A percentile compares a stretch with the other conserved stretches of the same genome.
Conservation (phyloP, 2,888 invertebrate species). For the Tortrix viridana region DNA sequence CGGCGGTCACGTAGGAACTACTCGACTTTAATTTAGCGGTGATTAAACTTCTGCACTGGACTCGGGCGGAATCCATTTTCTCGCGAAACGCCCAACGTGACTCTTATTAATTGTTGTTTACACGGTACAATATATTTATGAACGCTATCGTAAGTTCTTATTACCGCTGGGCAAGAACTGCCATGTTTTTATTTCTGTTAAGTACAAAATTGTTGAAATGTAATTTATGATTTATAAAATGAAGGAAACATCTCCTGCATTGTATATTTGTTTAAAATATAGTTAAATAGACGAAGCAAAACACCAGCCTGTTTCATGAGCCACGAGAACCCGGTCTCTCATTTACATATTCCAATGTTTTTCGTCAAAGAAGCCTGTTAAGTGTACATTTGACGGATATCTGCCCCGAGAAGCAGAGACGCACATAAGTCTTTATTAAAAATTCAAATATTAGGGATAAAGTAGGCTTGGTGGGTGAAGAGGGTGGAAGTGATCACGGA, state of each 20-base stretch:
- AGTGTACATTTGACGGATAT: slow-evolving; percentile 39
- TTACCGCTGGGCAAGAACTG: not conserved
- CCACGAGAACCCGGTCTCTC: slow-evolving; percentile 16
- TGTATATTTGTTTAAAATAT: not conserved
- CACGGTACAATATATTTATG: slow-evolving; percentile 17
- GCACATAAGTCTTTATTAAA: slow-evolving; percentile 47
- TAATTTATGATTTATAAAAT: too few species aligned
- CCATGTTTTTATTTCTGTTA: not conserved
- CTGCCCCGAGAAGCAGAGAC: slow-evolving; percentile 36
- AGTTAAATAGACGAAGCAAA: slow-evolving; percentile 2
- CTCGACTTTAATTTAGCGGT: slow-evolving; percentile 70
- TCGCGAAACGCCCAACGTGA: slow-evolving; percentile 49
- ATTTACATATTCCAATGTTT: slow-evolving; percentile 39
- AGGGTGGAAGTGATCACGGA: slow-evolving; percentile 53
- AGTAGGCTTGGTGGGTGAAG: slow-evolving; percentile 44
- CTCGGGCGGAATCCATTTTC: slow-evolving; percentile 51
- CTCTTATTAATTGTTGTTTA: slow-evolving; percentile 47
- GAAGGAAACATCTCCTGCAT: not conserved
- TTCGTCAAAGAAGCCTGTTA: slow-evolving; percentile 36
- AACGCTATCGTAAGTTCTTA: slow-evolving; percentile 24
- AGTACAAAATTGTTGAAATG: not conserved
- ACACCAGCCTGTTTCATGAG: slow-evolving; percentile 9
- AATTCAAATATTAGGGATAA: slow-evolving; percentile 49
- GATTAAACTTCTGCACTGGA: slow-evolving; percentile 63
- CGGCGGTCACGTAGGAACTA: slow-evolving; percentile 60